Conservation (phyloP, 2,113 vertebrate species). For the Brienomyrus brachyistius region DNA sequence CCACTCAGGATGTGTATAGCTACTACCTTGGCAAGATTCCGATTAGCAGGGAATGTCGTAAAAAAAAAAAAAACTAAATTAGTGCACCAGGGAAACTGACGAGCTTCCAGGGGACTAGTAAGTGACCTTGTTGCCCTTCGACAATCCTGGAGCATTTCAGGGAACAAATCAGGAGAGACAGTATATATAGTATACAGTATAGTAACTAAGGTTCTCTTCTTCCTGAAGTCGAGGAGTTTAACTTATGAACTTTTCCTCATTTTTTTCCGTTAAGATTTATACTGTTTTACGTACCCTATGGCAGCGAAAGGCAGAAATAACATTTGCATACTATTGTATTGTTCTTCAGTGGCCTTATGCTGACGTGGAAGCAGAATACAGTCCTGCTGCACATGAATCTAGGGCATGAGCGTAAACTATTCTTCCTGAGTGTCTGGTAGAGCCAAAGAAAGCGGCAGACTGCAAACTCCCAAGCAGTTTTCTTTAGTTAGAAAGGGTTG, state of each 20-base stretch:
- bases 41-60: background rate
- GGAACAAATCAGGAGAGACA: background rate
- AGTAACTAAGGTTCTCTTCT: background rate
- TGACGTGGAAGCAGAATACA: background rate
- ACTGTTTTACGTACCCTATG: background rate
- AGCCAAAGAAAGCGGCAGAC: background rate
- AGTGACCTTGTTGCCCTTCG: background rate
- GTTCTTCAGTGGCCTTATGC: background rate
- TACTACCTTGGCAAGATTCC: background rate
- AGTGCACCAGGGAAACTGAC: background rate
- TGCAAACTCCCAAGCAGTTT: background rate
- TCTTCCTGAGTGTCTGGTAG: background rate
- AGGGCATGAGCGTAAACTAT: background rate
- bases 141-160: background rate
- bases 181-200: too few relatives aligned
- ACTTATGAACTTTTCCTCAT: background rate
- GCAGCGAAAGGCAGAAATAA: background rate
- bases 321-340: background rate
- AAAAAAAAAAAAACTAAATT: background rate
- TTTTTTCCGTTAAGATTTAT: background rate
- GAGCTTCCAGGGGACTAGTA: background rate
- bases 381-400: background rate
- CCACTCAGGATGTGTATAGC: background rate
- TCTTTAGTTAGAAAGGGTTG: background rate
- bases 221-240: background rate